Base-by-base conservation (phyloP, 2,797 vertebrate species). In the Microchirus variegatus region DNA sequence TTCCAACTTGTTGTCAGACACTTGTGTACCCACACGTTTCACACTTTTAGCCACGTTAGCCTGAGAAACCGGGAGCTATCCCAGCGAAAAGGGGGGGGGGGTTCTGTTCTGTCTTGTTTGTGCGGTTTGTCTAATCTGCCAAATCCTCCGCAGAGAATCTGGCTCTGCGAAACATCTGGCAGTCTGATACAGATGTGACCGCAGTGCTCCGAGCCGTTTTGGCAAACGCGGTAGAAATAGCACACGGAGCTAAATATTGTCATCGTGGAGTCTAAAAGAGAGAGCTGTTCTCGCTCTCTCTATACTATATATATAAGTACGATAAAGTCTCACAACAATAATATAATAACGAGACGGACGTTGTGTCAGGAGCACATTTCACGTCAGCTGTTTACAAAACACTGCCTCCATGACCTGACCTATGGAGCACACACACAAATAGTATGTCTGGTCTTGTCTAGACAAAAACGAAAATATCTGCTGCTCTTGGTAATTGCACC, bases 401-500 rank as follows among this genome's bases (percentile, higher is more conserved):
- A 52, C n/a, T 73, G 47, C 44, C 68, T 58, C 61, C 70, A 75
- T 59, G 77, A 73, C 77, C 73, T 77, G 74, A 80, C 79, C 73
- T 63, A 79, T 14, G 71, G 36, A 74, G 73, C 67, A 48, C 67
- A 31, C 31, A 31, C 31, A 31, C 31, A 81, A 82, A 77, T 70
- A 50, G 48, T 50, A 70, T 66, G 76, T 76, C 77, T 78, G 57
- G 76, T 79, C 75, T 64, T 31, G 89, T 87, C 89, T 89, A 87
- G 89, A 91, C 86, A 59, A 83, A 83, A 86, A 89, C 59, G 2
- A 89, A 90, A 90, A 90, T 88, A 87, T 83, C 77, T 80, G 51
- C 81, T 73, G 75, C 72, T 85, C 58, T 76, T 76, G 65, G 75
- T 87, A 91, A 90, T 87, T 84, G 82, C 73, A 90, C 53, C 71